Conservation (phyloP, 2,113 vertebrate species). For the Siniperca knerii region DNA sequence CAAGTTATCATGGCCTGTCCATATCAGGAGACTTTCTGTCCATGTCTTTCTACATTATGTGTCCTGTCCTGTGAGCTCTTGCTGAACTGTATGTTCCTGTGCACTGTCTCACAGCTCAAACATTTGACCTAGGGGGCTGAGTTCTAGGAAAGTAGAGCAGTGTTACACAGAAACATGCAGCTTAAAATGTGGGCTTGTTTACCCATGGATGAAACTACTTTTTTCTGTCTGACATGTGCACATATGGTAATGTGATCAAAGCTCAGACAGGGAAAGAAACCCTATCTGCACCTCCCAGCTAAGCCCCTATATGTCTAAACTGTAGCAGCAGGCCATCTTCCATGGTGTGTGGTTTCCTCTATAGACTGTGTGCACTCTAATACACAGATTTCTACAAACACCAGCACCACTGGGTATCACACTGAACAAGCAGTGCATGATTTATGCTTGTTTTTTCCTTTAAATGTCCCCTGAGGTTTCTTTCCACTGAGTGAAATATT, state of each 20-base stretch:
- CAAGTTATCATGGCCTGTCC: neutral
- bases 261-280: slow-evolving; percentile 23
- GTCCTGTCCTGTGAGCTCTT: neutral
- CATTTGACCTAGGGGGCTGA: slow-evolving; percentile 57
- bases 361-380: neutral
- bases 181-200: slow-evolving; percentile 24
- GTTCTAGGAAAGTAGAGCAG: slow-evolving; percentile 50
- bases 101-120: slow-evolving; percentile 6
- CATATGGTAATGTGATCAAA: slow-evolving; percentile 48
- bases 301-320: neutral
- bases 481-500: neutral
- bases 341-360: neutral
- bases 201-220: neutral
- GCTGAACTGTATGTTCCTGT: neutral
- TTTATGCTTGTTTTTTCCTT: neutral
- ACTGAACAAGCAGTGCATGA: neutral
- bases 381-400: neutral
- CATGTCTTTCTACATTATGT: neutral
- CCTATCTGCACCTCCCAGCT: slow-evolving; percentile 5
- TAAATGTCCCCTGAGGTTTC: neutral
- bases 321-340: neutral
- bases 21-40: neutral
- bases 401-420: neutral
- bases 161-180: neutral
- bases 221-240: slow-evolving; percentile 33